Base-by-base conservation (phyloP, 2,888 invertebrate species). In the Stratiomys singularior region DNA sequence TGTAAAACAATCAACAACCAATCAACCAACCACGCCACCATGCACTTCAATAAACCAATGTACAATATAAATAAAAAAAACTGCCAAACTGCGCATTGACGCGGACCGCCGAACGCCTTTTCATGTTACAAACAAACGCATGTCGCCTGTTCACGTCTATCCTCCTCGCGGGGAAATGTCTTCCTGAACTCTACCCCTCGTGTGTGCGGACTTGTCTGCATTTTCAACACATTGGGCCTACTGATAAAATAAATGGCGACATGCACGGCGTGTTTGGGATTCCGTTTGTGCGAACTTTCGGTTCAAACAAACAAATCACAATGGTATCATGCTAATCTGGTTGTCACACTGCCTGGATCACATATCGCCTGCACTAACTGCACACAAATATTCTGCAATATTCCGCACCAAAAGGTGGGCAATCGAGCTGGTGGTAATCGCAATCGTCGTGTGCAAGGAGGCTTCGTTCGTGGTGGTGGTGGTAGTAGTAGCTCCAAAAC, bases 401-500 rank as follows among this genome's bases (percentile, higher is more conserved):
- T n/a, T 25, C 67, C 28, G 37, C 37, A 56, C 37, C 52, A 79
- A 82, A 84, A 87, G 87, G 86, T 87, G 87, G 86, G 86, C 86
- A 86, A 85, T 87, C 86, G 86, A 84, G 84, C 85, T 85, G 86
- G n/a, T n/a, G n/a, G 86, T 64, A 85, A 85, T 83, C 85, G 83
- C 82, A 84, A 83, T 82, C 84, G 84, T 81, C 83, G 84, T 83
- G 82, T 82, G 82, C 84, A 84, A 83, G 85, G 87, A 86, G 79
- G 80, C 78, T 86, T 86, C 83, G 85, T 84, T 86, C 85, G 86
- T 84, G 86, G 86, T 86, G 84, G n/a, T n/a, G n/a, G n/a, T n/a
- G n/a, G n/a, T n/a, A n/a, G n/a, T n/a, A n/a, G n/a, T n/a, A n/a
- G 85, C 84, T 86, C 86, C 83, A 85, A 84, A 82, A 58, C 76